Conservation (phyloP, 2,797 vertebrate species). For the Bovichtus variegatus region DNA sequence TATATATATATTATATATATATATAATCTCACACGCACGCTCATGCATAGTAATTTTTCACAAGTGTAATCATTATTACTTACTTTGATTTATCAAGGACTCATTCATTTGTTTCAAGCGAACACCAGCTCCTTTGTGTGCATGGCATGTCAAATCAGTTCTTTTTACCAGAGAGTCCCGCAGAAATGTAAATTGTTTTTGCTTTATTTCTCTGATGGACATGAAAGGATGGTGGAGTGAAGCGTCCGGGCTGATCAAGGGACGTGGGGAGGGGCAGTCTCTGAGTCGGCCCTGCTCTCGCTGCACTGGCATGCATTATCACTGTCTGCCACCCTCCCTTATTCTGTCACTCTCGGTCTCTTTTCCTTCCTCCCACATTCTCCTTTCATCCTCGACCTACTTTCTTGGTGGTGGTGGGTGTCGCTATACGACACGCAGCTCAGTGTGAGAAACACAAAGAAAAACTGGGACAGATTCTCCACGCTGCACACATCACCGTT, state of each 20-base stretch:
- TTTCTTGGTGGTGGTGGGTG: conserved; percentile 70
- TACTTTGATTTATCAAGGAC: too few relatives aligned
- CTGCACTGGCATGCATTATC: conserved; percentile 68
- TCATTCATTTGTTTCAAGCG: background rate
- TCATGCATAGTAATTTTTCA: too few relatives aligned
- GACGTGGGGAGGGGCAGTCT: conserved; percentile 29
- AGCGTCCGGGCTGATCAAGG: conserved; percentile 42
- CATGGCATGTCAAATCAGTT: conserved; percentile 8
- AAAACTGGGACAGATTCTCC: conserved; percentile 82
- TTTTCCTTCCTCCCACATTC: conserved; percentile 73
- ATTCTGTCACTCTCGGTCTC: conserved; percentile 73
- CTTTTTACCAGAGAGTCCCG: conserved; percentile 17
- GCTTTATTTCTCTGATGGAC: conserved; percentile 2
- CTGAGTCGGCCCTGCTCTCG: conserved; percentile 43
- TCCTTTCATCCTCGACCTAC: conserved; percentile 80
- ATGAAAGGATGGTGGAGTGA: conserved; percentile 48
- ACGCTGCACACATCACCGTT: conserved; percentile 70
- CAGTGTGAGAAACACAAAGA: conserved; percentile 73
- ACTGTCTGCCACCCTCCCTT: conserved; percentile 65
- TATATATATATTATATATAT: too few relatives aligned
- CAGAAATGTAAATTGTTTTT: conserved; percentile 22
- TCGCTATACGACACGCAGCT: conserved; percentile 65
- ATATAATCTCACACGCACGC: too few relatives aligned
- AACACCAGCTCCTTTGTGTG: conserved; percentile 7
- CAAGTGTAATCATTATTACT: too few relatives aligned